A percentile compares a stretch with the other conserved stretches of the same genome.
These are phyloP conservation scores for Phengaris alcon DNA, from an alignment of 2,888 invertebrate species.

Conservation along the genomic window DNA sequence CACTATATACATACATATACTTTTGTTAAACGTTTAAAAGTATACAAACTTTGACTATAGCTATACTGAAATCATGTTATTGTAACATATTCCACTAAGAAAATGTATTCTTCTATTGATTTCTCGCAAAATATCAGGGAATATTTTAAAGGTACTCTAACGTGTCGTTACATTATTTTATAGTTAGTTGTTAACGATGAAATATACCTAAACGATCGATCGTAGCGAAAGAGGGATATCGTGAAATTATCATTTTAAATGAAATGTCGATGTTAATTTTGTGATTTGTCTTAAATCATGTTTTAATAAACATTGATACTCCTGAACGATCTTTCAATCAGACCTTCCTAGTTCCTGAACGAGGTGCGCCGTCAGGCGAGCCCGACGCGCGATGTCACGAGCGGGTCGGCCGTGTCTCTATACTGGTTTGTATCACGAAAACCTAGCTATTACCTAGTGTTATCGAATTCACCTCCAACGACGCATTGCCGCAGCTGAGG, in stretches of 20 bases:
- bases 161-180: slow-evolving; percentile 41
- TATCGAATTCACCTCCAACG: slow-evolving; percentile 29
- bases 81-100: slow-evolving; percentile 42
- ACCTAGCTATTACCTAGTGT: slow-evolving; percentile 30
- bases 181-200: slow-evolving; percentile 38
- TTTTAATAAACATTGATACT: slow-evolving; percentile 75
- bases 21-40: slow-evolving; percentile 46
- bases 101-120: slow-evolving; percentile 44
- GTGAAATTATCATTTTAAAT: slow-evolving; percentile 59
- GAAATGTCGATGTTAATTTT: slow-evolving; percentile 69
- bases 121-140: slow-evolving; percentile 39
- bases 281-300: slow-evolving; percentile 61
- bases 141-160: slow-evolving; percentile 40
- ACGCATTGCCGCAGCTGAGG: slow-evolving; percentile 39
- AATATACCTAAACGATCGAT: slow-evolving; percentile 33
- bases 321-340: slow-evolving; percentile 45
- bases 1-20: slow-evolving; percentile 43
- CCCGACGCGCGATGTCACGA: not conserved
- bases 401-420: not conserved
- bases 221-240: slow-evolving; percentile 38
- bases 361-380: not conserved
- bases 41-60: slow-evolving; percentile 45
- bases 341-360: slow-evolving; percentile 32
- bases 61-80: slow-evolving; percentile 44
- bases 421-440: slow-evolving; percentile 18